Conservation (phyloP, 2,888 invertebrate genomes). For the Deilephila elpenor region DNA sequence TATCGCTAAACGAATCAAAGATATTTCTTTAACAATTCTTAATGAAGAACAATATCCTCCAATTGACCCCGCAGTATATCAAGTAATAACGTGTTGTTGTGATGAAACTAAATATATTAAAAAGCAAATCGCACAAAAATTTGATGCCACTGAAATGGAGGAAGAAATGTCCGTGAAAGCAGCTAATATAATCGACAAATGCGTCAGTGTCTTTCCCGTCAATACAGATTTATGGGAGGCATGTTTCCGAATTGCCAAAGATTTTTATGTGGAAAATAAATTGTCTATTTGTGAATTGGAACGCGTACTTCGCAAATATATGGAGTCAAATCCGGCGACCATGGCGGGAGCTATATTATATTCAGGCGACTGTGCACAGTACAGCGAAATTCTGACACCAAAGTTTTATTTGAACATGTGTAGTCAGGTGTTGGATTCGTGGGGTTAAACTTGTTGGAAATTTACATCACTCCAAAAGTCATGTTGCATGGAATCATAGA, state of each 20-base stretch:
- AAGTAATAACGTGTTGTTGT: conserved; percentile 70
- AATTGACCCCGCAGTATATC: conserved; percentile 57
- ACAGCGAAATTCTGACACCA: conserved; percentile 74
- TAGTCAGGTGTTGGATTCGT: conserved; percentile 76
- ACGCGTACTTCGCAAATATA: conserved; percentile 81
- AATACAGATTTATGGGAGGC: conserved; percentile 71
- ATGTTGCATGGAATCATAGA: conserved; percentile 33
- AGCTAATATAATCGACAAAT: conserved; percentile 71
- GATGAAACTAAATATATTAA: conserved; percentile 65
- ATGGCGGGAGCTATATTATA: conserved; percentile 80
- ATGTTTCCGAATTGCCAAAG: conserved; percentile 71
- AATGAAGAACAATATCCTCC: conserved; percentile 69
- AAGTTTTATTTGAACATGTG: conserved; percentile 80
- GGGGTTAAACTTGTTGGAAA: conserved; percentile 58
- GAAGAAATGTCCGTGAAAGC: conserved; percentile 62
- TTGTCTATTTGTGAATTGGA: conserved; percentile 80
- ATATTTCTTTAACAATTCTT: conserved; percentile 69
- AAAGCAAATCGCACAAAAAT: conserved; percentile 41
- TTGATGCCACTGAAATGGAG: conserved; percentile 42
- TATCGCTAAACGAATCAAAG: conserved; percentile 74
- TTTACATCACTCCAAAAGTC: background rate
- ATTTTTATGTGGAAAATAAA: conserved; percentile 72
- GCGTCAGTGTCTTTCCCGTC: conserved; percentile 72
- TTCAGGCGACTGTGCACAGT: conserved; percentile 75
- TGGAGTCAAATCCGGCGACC: conserved; percentile 75